Conservation (phyloP, 2,797 vertebrate species). For the Esox lucius region DNA sequence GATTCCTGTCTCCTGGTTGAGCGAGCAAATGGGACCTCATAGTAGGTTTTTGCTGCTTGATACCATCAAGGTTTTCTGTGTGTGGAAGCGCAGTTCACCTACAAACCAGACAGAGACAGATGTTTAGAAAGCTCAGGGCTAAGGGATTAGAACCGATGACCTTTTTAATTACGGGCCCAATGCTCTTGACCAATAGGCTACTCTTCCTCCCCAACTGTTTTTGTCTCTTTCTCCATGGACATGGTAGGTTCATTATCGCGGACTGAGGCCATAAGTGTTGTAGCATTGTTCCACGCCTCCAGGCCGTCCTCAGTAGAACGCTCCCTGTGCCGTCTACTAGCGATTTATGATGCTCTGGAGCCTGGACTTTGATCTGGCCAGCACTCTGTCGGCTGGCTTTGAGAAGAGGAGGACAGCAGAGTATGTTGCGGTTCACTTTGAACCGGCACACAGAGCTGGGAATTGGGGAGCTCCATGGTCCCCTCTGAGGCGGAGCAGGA, state of each 20-base stretch:
- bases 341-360: slow-evolving; percentile 76
- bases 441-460: slow-evolving; percentile 64
- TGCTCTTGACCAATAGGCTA: neutral
- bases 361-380: slow-evolving; percentile 72
- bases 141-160: too few relatives aligned
- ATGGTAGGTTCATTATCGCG: slow-evolving; percentile 75
- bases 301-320: slow-evolving; percentile 30
- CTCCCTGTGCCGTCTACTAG: slow-evolving; percentile 59
- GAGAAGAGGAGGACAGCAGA: slow-evolving; percentile 50
- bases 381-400: slow-evolving; percentile 69
- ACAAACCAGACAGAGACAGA: too few relatives aligned
- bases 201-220: neutral
- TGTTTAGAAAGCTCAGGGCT: too few relatives aligned
- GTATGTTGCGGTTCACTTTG: slow-evolving; percentile 74
- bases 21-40: too few relatives aligned
- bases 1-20: too few relatives aligned
- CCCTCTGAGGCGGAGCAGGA: slow-evolving; percentile 64
- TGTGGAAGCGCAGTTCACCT: too few relatives aligned
- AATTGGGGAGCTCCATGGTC: slow-evolving; percentile 53
- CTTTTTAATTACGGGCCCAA: too few relatives aligned
- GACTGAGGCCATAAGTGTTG: slow-evolving; percentile 58
- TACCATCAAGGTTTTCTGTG: too few relatives aligned
- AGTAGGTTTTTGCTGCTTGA: too few relatives aligned
- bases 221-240: slow-evolving; percentile 12
- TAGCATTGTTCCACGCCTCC: slow-evolving; percentile 66